Conservation (phyloP, 2,113 vertebrate genomes). For the Dicentrarchus labrax region DNA sequence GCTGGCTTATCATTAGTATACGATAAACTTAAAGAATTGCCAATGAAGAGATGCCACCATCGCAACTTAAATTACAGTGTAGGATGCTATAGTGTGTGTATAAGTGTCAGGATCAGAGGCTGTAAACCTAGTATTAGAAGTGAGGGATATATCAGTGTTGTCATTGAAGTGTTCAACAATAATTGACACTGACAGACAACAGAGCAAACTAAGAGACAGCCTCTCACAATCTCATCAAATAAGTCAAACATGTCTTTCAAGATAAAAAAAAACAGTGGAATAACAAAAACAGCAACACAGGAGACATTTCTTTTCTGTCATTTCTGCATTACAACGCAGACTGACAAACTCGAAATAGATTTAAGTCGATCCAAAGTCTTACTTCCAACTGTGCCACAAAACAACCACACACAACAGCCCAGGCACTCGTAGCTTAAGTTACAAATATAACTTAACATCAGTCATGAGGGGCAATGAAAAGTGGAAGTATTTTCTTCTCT, state of each 20-base stretch:
- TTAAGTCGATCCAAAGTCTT: not conserved
- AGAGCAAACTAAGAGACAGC: not conserved
- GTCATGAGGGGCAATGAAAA: constrained; percentile 3
- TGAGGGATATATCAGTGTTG: not conserved
- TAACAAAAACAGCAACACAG: not conserved
- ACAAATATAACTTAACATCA: not conserved
- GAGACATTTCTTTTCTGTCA: not conserved
- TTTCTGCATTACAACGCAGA: not conserved
- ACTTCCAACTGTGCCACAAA: not conserved
- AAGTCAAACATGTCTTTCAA: not conserved
- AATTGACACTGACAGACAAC: not conserved
- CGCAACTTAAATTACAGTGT: not conserved
- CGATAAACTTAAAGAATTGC: not conserved
- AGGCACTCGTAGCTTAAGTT: not conserved
- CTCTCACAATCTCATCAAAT: not conserved
- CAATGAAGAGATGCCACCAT: not conserved
- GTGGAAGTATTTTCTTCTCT: not conserved
- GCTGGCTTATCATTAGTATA: not conserved
- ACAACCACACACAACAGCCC: not conserved
- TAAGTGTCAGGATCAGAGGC: not conserved
- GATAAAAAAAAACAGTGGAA: not conserved
- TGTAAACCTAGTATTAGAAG: not conserved
- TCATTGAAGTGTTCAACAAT: not conserved
- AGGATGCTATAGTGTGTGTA: not conserved
- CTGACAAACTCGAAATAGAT: not conserved